These are phyloP conservation scores for Augiades crinisus DNA, from an alignment of 2,888 invertebrate species.

Conservation along the genomic window DNA sequence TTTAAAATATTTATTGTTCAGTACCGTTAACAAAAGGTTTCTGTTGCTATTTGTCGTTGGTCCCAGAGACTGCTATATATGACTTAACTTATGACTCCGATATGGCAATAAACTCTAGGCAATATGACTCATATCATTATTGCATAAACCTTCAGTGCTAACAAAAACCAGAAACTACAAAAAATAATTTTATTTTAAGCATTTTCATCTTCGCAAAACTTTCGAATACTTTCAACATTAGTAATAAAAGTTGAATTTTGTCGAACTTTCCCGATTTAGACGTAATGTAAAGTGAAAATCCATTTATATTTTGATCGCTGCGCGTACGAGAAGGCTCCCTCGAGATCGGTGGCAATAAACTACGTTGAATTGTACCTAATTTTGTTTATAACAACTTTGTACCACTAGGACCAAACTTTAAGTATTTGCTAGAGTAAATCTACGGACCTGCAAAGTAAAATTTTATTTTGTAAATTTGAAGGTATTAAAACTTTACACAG, in stretches of 20 bases:
- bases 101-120: conserved; percentile 75
- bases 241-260: conserved; percentile 51
- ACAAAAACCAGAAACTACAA: no score
- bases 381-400: conserved; percentile 63
- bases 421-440: conserved; percentile 60
- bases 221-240: no score
- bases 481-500: no score
- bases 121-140: conserved; percentile 74
- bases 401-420: conserved; percentile 54
- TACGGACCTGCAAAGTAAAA: conserved; percentile 58
- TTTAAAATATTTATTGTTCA: no score
- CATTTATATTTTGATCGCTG: conserved; percentile 60
- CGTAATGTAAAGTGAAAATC: conserved; percentile 52
- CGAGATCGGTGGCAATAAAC: conserved; percentile 51
- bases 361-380: conserved; percentile 56
- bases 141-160: no score
- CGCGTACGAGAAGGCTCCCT: conserved; percentile 44
- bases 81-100: conserved; percentile 75
- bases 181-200: no score
- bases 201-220: no score
- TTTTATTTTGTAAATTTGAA: conserved; percentile 36
- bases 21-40: no score
- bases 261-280: conserved; percentile 49
- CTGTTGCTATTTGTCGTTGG: no score
- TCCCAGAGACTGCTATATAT: no score